Percentiles rank a stretch among this genome's conserved stretches.
Conservation (phyloP, 2,888 invertebrate genomes). For the Polia nebulosa region DNA sequence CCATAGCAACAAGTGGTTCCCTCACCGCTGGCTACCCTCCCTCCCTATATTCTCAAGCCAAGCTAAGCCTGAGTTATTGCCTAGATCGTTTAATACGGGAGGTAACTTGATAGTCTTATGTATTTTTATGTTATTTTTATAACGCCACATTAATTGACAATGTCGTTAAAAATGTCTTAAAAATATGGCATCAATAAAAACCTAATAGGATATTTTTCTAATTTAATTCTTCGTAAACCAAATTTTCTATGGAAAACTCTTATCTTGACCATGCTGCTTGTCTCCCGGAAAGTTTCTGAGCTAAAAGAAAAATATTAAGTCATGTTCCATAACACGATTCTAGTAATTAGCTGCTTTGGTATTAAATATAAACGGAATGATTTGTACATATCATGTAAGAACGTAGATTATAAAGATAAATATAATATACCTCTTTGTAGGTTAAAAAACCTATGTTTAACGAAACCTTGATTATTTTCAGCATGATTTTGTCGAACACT, state of each 20-base stretch:
- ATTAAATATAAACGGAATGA: no score
- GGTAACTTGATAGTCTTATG: constrained; percentile 65
- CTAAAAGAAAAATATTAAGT: no score
- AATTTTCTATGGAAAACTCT: not conserved
- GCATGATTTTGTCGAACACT: no score
- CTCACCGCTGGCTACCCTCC: constrained; percentile 68
- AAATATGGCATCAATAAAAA: not conserved
- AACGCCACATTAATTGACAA: constrained; percentile 23
- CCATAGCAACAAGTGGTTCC: constrained; percentile 85
- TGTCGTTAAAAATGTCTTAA: constrained; percentile 6
- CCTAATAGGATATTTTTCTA: not conserved
- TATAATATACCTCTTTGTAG: no score
- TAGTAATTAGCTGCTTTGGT: no score
- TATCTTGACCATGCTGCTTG: no score
- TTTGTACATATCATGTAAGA: no score
- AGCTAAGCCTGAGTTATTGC: constrained; percentile 81
- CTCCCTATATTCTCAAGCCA: constrained; percentile 69
- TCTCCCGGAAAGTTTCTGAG: no score
- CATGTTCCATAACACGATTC: no score
- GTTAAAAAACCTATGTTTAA: not conserved
- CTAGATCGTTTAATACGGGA: constrained; percentile 74
- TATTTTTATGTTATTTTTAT: constrained; percentile 50
- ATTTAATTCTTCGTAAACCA: not conserved
- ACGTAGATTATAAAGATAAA: no score
- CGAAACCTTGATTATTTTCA: not conserved